Evolutionary conservation across 2,113 vertebrate genomes (phyloP), one percentile per base, ranked within the genome.

Genomic region (Melospiza georgiana): DNA sequence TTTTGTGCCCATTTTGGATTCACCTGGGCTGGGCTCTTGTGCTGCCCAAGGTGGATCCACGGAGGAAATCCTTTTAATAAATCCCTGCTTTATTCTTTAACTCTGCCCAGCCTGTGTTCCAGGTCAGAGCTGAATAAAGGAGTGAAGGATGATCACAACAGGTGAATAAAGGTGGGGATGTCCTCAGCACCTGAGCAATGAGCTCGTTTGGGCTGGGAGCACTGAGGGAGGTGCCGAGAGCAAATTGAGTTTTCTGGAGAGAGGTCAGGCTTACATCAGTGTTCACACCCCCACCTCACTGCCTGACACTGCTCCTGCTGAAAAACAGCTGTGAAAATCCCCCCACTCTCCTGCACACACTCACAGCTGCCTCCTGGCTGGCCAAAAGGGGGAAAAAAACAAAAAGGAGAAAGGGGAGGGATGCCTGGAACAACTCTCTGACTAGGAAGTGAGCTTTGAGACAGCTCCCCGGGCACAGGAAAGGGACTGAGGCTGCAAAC

Each of bases 111-210:
- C 15, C 58, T 61, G 15, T 37, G 35, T 18, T 27, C 23, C 3
- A 9, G 35, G 59, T 12, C 58, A 61, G 35, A 61, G 35, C 8
- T 37, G 24, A 31, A 7, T 0, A 8, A 27, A 27, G 62, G 55
- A 31, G 35, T 0, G 46, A 48, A 48, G 5, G 9, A 15, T 3
- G 30, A 3, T 3, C 27, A 22, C 7, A 5, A 43, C 1, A 6
- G 21, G 30, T 0, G 0, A 14, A 5, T 22, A 10, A 58, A 51
- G 72, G 41, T 0, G 3, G 49, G 52, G 5, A 37, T 2, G 4
- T 35, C 30, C 28, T 5, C 5, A 20, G 54, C 7, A 55, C 15
- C 25, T 10, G 10, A 78, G 62, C 18, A 46, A 86, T 2, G 20
- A 52, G 35, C 15, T 30, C 17, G 15, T 48, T 73, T 39, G 66